A percentile compares a stretch with the other conserved stretches of the same genome.
These are phyloP conservation scores for Aphaenogaster floridana DNA, from an alignment of 1,140 invertebrate genomes.

Conservation along the genomic window DNA sequence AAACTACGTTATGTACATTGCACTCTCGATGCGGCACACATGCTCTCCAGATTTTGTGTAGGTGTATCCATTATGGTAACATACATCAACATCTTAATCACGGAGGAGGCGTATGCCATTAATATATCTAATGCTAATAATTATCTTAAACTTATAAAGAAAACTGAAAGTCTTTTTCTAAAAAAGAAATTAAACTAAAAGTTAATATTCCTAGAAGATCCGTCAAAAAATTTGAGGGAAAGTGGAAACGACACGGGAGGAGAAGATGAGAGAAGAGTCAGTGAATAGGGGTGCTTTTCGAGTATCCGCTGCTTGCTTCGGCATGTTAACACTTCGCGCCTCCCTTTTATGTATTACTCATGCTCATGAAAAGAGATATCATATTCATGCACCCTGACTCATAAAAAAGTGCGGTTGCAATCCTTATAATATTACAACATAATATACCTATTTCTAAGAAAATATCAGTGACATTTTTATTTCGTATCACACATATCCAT, in stretches of 20 bases:
- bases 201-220: not conserved
- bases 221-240: not conserved
- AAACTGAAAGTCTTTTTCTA: not conserved
- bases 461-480: slow-evolving; percentile 9
- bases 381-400: not conserved
- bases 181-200: not conserved
- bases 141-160: not conserved
- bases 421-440: not conserved
- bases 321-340: not conserved
- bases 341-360: slow-evolving; percentile 27
- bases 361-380: not conserved
- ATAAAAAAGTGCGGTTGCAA: not conserved
- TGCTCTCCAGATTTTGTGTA: not conserved
- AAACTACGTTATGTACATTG: not conserved
- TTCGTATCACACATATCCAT: not conserved
- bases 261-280: slow-evolving; percentile 1
- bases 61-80: not conserved
- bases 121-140: not conserved
- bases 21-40: not conserved
- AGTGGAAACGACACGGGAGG: not conserved
- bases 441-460: not conserved
- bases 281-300: not conserved
- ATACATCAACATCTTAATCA: not conserved
- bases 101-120: no score
- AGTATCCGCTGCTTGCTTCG: not conserved